Conservation (phyloP, 2,113 vertebrate species). For the Leuciscus idus region DNA sequence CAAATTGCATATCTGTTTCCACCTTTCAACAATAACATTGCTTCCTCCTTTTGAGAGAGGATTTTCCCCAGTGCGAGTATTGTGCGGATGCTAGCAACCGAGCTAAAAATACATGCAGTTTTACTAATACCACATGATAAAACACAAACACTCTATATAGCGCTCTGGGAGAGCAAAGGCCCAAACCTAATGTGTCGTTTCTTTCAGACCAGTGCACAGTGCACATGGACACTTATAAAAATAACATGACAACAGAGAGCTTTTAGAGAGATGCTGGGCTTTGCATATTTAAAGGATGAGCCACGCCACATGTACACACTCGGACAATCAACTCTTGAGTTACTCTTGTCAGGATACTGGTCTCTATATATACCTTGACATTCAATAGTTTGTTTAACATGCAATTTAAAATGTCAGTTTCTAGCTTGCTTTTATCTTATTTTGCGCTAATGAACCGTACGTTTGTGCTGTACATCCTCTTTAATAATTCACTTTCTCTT, state of each 20-base stretch:
- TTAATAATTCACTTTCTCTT: background rate
- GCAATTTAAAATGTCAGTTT: background rate
- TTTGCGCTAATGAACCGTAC: background rate
- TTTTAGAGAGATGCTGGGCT: constrained; percentile 41
- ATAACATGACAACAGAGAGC: constrained; percentile 47
- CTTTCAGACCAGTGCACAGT: constrained; percentile 32
- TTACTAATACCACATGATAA: constrained; percentile 11
- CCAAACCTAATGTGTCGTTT: constrained; percentile 32
- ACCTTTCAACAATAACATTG: constrained; percentile 22
- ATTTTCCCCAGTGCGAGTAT: background rate
- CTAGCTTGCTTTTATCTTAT: background rate
- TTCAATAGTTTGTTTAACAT: background rate
- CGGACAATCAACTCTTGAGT: background rate
- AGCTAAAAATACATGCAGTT: constrained; percentile 35
- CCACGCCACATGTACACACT: constrained; percentile 12
- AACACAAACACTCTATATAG: background rate
- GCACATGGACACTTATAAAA: constrained; percentile 48
- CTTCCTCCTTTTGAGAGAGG: constrained; percentile 13
- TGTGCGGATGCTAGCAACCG: constrained; percentile 15
- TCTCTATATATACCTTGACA: background rate
- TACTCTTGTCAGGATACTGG: background rate
- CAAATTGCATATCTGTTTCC: background rate
- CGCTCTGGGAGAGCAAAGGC: constrained; percentile 17
- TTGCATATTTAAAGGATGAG: constrained; percentile 46
- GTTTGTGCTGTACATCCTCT: constrained; percentile 5